Percentiles rank a stretch among this genome's conserved stretches.
Conservation (phyloP, 1,140 invertebrate species). For the Macrostomum lignano region DNA sequence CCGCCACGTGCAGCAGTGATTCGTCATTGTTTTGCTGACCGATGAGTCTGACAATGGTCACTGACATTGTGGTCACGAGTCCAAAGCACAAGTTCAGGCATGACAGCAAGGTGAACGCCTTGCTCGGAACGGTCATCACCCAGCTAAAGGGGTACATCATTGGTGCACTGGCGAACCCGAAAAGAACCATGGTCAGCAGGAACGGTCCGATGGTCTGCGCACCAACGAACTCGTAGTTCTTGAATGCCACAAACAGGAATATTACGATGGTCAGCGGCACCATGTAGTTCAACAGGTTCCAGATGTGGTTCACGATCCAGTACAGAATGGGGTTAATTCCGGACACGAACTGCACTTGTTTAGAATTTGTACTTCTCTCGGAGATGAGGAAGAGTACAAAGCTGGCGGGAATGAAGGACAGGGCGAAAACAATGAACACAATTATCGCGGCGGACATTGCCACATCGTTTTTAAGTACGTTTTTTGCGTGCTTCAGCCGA, state of each 20-base stretch:
- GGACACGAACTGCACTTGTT: slow-evolving; percentile 44
- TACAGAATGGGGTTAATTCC: slow-evolving; percentile 34
- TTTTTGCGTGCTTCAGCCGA: too few relatives aligned
- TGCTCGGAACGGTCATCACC: slow-evolving; percentile 6
- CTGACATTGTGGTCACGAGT: not conserved
- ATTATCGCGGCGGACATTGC: slow-evolving; percentile 25
- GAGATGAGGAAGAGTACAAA: slow-evolving; percentile 43
- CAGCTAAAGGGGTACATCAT: slow-evolving; percentile 4
- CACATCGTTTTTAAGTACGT: slow-evolving; percentile 11
- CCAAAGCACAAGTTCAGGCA: not conserved
- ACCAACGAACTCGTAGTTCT: not conserved
- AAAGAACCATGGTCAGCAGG: not conserved
- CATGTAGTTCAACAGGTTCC: slow-evolving; percentile 35
- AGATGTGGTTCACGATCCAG: slow-evolving; percentile 32
- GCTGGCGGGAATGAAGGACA: slow-evolving; percentile 42
- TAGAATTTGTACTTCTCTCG: slow-evolving; percentile 34
- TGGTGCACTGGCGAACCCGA: not conserved
- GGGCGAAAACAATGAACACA: slow-evolving; percentile 36
- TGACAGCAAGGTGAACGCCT: not conserved
- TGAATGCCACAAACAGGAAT: slow-evolving; percentile 33
- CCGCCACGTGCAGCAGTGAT: too few relatives aligned
- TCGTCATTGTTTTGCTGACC: too few relatives aligned
- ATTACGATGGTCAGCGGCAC: slow-evolving; percentile 31
- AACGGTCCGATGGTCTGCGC: not conserved
- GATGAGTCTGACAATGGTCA: too few relatives aligned